Base-by-base conservation (phyloP, 2,888 invertebrate genomes). In the Marronus borbonicus region DNA sequence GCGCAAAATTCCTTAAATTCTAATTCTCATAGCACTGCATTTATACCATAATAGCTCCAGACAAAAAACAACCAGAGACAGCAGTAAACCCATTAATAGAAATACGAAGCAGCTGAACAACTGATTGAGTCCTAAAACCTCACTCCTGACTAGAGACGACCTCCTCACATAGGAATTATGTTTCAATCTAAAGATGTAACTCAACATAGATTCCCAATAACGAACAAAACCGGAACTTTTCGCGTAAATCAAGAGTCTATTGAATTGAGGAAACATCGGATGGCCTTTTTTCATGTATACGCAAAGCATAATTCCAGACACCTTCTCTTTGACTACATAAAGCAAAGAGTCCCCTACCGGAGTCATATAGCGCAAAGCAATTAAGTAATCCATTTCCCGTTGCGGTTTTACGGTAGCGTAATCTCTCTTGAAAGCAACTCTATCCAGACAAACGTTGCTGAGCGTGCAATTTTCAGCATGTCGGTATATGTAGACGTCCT, bases 201-300 rank as follows among this genome's bases (percentile, higher is more conserved):
- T 58, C 3, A 66, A 36, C 31, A 58, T 68, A 1, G 36, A n/a
- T 2, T 76, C 66, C 76, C 76, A 76, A 36, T 76, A 76, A 39
- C 12, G 4, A 8, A 66, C 24, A 39, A 76, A 76, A 3, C 76
- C 76, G 3, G 58, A 52, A 44, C 68, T 44, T 28, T 50, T 31
- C 7, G 55, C 50, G 20, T 44, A 20, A 3, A 65, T 60, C 24
- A 65, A 31, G 8, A 50, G 50, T 20, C 10, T 65, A 17, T 76
- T 39, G 31, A 65, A 68, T 55, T 76, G 76, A 3, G 68, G 68
- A 58, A 76, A 76, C 28, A 76, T 55, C 12, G 76, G 76, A 68
- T 76, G 44, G 4, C 76, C 76, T 65, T 68, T 76, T 44, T 39
- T 52, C n/a, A 68, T 65, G 60, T 69, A 77, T 49, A 70, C 49